Evolutionary conservation across 2,113 vertebrate species (phyloP), one percentile per base, ranked within the genome.

Genomic region (Thymallus thymallus): DNA sequence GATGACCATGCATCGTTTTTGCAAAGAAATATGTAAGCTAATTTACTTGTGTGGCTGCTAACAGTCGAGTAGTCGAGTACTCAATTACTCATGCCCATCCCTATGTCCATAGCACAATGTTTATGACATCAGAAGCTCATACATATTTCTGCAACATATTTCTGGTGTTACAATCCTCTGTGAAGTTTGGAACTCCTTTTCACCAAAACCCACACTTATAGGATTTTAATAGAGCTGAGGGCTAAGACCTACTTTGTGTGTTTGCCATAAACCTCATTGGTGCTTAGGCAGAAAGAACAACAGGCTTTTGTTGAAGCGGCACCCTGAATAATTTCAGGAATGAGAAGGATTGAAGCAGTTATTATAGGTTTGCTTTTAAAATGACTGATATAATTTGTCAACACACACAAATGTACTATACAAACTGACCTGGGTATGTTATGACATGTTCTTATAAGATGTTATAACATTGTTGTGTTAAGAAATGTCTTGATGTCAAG

Each of bases 251-350:
- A 56, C 74, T 74, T 65, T 26, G 66, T 63, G 26, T 26, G 64
- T 74, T 72, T 70, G 32, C 69, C 51, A 68, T 83, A 78, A 86
- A 79, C 68, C 79, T 77, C 24, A 74, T 76, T 77, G 23, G 45
- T 71, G 68, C 68, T 75, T 24, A 58, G 72, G 5, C 14, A 22
- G 18, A 71, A 67, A 61, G 65, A 84, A 80, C 71, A 75, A 63
- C 51, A 24, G 2, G 10, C 29, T 70, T 80, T 84, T 80, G 77
- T 80, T 75, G 55, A 29, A 75, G 65, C 65, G 24, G 2, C 29
- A 76, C 67, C 72, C 22, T 20, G 56, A 14, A 51, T 51, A 51
- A 51, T 51, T 18, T 1, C 4, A 51, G 14, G 16, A 51, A 51
- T 51, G 46, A 51, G 16, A 51, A 1, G 16, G 48, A 51, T 51